These are phyloP conservation scores for Meles meles DNA, from an alignment of 2,113 vertebrate genomes.

Conservation along the genomic window DNA sequence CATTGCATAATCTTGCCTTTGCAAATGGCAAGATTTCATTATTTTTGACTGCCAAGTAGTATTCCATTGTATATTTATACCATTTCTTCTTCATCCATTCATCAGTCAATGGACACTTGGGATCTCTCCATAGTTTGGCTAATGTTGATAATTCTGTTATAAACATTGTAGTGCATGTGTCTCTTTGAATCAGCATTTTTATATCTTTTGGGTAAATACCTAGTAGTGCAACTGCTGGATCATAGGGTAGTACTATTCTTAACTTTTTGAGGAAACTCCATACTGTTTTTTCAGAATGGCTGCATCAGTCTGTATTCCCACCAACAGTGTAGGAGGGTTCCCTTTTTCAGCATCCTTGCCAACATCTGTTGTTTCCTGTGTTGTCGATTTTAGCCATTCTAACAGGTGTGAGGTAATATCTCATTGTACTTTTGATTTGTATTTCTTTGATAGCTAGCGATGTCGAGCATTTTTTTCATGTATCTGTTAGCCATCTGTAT, in stretches of 20 bases:
- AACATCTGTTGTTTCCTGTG: neutral
- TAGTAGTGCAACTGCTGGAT: neutral
- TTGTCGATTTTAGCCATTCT: neutral
- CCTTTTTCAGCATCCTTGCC: neutral
- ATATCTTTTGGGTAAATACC: neutral
- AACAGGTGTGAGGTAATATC: neutral
- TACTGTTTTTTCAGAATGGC: neutral
- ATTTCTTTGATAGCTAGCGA: neutral
- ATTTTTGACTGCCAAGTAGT: neutral
- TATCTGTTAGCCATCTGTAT: neutral
- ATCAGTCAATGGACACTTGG: neutral
- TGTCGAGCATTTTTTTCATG: neutral
- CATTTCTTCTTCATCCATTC: neutral
- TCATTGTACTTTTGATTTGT: neutral
- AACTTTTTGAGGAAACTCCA: neutral
- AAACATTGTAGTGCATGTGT: neutral
- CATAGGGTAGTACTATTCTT: neutral
- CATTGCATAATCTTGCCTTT: neutral
- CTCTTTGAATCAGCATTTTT: neutral
- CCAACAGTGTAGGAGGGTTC: neutral
- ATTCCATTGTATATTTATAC: neutral
- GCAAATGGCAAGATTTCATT: neutral
- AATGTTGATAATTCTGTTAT: neutral
- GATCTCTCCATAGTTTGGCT: neutral
- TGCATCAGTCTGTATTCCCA: neutral